Evolutionary conservation across 2,113 vertebrate genomes (phyloP).

Genomic region (Greenwoodochromis staneri): DNA sequence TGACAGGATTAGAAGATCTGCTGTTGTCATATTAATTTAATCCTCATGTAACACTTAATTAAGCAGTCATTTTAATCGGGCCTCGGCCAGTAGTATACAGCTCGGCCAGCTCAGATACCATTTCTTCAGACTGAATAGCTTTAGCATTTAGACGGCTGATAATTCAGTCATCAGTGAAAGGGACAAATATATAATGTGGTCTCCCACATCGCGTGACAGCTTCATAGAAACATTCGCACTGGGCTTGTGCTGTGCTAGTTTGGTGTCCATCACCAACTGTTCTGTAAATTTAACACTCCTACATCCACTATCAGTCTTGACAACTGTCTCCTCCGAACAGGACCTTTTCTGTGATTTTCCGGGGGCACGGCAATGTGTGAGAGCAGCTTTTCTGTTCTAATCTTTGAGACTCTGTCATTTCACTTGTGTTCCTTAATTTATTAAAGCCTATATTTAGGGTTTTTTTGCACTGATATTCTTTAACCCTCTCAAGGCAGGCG

Average conservation of each 20-base stretch:
- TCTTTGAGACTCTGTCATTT: background rate
- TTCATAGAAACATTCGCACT: background rate
- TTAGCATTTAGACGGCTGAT: background rate
- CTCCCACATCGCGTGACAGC: background rate
- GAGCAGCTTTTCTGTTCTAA: background rate
- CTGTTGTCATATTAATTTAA: background rate
- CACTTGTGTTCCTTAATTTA: background rate
- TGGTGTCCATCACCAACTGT: background rate
- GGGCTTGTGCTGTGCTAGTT: background rate
- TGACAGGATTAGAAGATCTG: background rate
- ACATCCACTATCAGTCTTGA: background rate
- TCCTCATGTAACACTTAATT: background rate
- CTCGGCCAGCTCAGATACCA: background rate
- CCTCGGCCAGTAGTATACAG: background rate
- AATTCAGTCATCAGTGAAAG: background rate
- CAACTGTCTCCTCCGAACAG: background rate
- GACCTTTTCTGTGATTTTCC: background rate
- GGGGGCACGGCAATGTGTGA: background rate
- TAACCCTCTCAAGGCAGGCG: background rate
- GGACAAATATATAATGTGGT: background rate
- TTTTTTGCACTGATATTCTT: background rate
- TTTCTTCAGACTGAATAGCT: background rate
- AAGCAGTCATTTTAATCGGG: background rate
- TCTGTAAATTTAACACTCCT: background rate
- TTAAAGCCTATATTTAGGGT: rapidly evolving